Percentiles rank a stretch among this genome's conserved stretches.
These are phyloP conservation scores for Balaeniceps rex DNA, from an alignment of 2,113 vertebrate genomes.

Conservation along the genomic window DNA sequence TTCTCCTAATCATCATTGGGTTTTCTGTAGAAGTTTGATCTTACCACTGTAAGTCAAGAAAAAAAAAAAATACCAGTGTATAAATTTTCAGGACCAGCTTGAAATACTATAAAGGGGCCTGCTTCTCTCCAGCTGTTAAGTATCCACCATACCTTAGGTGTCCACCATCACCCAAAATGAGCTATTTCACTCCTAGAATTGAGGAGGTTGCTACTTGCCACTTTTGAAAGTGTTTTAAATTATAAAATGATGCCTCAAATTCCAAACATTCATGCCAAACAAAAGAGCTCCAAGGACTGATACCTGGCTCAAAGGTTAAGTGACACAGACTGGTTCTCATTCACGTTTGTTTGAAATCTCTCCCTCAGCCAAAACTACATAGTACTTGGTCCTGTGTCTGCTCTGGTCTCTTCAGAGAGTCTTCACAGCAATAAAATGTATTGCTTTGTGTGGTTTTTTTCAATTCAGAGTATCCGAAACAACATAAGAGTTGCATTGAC, in stretches of 20 bases:
- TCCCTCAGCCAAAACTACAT: background rate
- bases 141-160: background rate
- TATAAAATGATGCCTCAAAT: background rate
- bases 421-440: background rate
- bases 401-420: background rate
- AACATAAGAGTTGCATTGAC: background rate
- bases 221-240: background rate
- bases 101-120: background rate
- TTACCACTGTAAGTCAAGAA: background rate
- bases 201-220: background rate
- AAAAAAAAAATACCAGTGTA: background rate
- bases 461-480: background rate
- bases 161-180: background rate
- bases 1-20: background rate
- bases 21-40: background rate
- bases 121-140: background rate
- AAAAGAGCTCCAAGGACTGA: background rate
- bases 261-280: background rate
- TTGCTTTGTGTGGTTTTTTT: background rate
- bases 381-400: background rate
- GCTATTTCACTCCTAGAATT: background rate
- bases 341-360: background rate
- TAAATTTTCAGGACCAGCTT: background rate
- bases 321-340: background rate
- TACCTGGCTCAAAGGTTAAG: background rate